Conservation (phyloP, 2,888 invertebrate genomes). For the Oxycera nigricornis region DNA sequence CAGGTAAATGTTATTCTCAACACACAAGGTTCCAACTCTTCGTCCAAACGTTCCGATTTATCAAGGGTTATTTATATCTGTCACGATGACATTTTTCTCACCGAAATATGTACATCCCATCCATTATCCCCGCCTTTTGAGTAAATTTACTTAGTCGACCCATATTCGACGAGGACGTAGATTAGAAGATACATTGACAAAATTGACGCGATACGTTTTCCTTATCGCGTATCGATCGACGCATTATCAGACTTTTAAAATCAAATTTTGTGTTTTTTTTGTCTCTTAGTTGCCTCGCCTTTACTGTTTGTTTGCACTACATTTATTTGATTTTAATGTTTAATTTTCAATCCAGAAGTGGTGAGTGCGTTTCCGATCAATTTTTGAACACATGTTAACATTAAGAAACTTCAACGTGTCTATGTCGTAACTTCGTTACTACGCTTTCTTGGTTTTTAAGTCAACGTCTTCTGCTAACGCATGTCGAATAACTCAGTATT, state of each 20-base stretch:
- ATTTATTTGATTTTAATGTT: conserved; percentile 10
- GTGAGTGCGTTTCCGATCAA: not conserved
- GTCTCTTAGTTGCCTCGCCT: not conserved
- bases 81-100: too few relatives aligned
- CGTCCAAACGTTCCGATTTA: too few relatives aligned
- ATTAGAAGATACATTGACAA: conserved; percentile 6
- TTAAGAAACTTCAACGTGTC: not conserved
- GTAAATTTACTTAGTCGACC: conserved; percentile 30
- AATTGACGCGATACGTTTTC: conserved; percentile 22
- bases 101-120: conserved; percentile 11
- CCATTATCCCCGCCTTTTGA: conserved; percentile 14
- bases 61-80: too few relatives aligned
- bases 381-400: not conserved
- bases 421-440: not conserved
- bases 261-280: not conserved
- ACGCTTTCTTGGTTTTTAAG: not conserved
- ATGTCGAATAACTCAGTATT: not conserved
- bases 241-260: not conserved
- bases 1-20: too few relatives aligned
- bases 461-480: not conserved
- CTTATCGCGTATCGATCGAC: conserved; percentile 10
- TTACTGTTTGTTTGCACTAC: not conserved
- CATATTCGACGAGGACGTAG: not conserved
- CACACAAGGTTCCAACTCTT: too few relatives aligned
- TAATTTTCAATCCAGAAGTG: not conserved